Evolutionary conservation across 2,113 vertebrate species (phyloP).

Genomic region (Elephas maximus): DNA sequence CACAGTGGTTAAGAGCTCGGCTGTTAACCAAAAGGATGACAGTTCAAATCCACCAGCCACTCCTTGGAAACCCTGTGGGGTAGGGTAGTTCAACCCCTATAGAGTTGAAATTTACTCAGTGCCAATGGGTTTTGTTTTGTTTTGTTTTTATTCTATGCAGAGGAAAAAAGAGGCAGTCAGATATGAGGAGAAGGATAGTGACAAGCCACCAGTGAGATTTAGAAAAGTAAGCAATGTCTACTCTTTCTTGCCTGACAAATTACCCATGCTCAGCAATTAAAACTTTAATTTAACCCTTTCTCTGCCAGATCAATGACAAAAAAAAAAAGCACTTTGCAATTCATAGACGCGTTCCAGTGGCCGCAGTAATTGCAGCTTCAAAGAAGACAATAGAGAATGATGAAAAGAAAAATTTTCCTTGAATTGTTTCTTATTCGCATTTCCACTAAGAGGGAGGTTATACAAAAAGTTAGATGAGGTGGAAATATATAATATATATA

Average conservation of each 20-base stretch:
- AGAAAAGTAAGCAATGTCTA: slow-evolving; percentile 38
- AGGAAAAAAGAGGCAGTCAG: neutral
- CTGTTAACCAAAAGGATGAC: too few relatives aligned
- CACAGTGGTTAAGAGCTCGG: too few relatives aligned
- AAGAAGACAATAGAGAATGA: slow-evolving; percentile 6
- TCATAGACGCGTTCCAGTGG: neutral
- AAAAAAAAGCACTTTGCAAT: neutral
- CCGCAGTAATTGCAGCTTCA: neutral
- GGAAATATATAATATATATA: neutral
- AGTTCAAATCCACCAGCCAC: too few relatives aligned
- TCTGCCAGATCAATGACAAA: neutral
- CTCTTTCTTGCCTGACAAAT: slow-evolving; percentile 38
- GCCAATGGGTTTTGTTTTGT: too few relatives aligned
- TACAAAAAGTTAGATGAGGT: neutral
- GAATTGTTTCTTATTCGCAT: slow-evolving; percentile 2
- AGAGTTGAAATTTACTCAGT: too few relatives aligned
- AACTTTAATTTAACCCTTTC: slow-evolving; percentile 31
- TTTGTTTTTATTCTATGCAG: neutral
- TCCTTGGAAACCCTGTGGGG: too few relatives aligned
- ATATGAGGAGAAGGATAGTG: neutral
- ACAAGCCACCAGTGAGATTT: neutral
- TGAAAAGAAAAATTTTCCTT: neutral
- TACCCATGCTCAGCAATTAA: slow-evolving; percentile 3
- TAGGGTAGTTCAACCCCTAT: too few relatives aligned
- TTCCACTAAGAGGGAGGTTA: neutral